Evolutionary conservation across 2,113 vertebrate genomes (phyloP), one percentile per base, ranked within the genome.

Genomic region (Camarhynchus parvulus): DNA sequence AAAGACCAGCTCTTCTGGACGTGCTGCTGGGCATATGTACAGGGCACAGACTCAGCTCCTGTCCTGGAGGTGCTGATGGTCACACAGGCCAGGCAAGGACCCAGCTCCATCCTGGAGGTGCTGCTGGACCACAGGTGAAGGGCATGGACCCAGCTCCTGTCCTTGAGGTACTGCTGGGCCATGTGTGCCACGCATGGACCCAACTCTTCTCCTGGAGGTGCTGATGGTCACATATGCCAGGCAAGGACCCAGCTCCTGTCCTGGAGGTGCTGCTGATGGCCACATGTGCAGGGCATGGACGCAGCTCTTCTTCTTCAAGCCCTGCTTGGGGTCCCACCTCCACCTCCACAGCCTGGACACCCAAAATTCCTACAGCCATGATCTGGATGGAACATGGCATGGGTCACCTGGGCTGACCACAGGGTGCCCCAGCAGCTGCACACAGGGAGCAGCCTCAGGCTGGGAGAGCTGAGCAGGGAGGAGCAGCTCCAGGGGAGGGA

Each of bases 371-470:
- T 15, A 9, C 35, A 46, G 19, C 13, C 9, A 1, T 6, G 16
- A 15, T 19, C 16, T 0, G 3, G 56, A 31, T 55, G 59, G 37
- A 59, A 24, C 23, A 11, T 1, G 7, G 21, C 25, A 9, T 1
- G 11, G 37, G 15, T 7, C 41, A 50, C 31, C 9, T 20, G 20
- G n/a, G 42, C 41, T 84, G 69, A 5, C 19, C 63, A 22, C 31
- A 24, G 2, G 14, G 21, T 15, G 37, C 5, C 59, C 69, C 75
- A 49, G 47, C 47, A 44, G 37, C 25, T 2, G 2, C 35, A 18
- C 5, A 13, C 23, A 8, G 9, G 35, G 50, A 80, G 17, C 35
- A 73, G 56, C 37, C 24, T 63, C 0, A 0, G 5, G 20, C 62
- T 55, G 68, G 72, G 59, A 50, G 35, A 88, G 69, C 46, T 5